phyloP scores from a whole-genome alignment of 2,113 vertebrate species.

The Passer montanus region DNA sequence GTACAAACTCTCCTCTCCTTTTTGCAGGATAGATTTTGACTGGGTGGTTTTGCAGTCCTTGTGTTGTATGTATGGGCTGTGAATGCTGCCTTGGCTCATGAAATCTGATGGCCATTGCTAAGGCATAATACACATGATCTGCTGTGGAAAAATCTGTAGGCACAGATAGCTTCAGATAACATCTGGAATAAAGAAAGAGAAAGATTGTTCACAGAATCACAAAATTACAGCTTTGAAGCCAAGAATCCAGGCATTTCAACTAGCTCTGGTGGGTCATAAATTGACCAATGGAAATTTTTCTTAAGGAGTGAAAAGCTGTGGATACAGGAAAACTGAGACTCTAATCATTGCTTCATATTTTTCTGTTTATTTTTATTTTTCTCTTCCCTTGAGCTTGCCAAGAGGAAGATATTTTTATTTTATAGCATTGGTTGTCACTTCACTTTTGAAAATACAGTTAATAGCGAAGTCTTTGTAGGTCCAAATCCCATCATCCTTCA shows the following conservation, averaged over 20 bases:
- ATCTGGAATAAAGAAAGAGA: not conserved
- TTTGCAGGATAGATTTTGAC: not conserved
- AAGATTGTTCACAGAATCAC: not conserved
- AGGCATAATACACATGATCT: not conserved
- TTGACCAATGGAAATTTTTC: not conserved
- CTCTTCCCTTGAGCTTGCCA: not conserved
- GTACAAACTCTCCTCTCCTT: not conserved
- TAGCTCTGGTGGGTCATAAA: not conserved
- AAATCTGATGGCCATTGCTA: not conserved
- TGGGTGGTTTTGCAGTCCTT: not conserved
- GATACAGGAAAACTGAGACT: not conserved
- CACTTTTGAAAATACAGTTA: not conserved
- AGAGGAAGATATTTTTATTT: not conserved
- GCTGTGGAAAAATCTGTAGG: not conserved
- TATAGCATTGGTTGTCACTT: not conserved
- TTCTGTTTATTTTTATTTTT: not conserved
- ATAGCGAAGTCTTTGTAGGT: not conserved
- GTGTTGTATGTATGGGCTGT: not conserved
- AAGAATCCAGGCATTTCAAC: not conserved
- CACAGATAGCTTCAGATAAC: not conserved
- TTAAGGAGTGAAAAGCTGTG: not conserved
- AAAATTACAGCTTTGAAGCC: not conserved
- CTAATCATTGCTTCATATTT: not conserved
- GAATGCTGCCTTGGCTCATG: not conserved
- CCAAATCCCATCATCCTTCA: not conserved